Percentiles rank a stretch among this genome's conserved stretches.
Evolutionary conservation across 1,140 invertebrate genomes (phyloP).

Genomic region (Polyergus mexicanus): DNA sequence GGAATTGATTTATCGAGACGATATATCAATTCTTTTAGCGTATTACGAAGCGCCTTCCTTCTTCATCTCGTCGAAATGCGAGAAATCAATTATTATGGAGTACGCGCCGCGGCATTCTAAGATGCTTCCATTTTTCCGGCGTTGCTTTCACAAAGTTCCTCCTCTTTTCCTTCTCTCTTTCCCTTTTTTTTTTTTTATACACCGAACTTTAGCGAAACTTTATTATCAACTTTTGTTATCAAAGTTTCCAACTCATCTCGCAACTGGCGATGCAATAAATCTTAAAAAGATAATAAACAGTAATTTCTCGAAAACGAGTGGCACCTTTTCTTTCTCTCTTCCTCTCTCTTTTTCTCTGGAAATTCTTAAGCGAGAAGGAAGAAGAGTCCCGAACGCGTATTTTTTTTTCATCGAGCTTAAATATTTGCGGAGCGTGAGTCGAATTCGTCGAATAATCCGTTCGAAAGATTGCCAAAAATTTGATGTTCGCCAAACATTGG

Average conservation of each 20-base stretch:
- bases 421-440: constrained; percentile 45
- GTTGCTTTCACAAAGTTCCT: constrained; percentile 31
- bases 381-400: constrained; percentile 1
- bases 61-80: constrained; percentile 2
- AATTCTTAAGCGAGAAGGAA: constrained; percentile 9
- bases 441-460: constrained; percentile 14
- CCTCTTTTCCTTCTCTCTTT: neutral
- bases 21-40: constrained; percentile 61
- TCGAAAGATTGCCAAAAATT: constrained; percentile 40
- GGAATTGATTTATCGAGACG: constrained; percentile 56
- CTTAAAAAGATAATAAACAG: constrained; percentile 63
- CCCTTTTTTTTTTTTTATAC: constrained; percentile 35
- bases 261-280: constrained; percentile 58
- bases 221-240: constrained; percentile 65
- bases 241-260: constrained; percentile 60
- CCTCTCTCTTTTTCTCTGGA: neutral
- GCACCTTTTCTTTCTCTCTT: neutral
- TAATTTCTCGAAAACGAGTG: constrained; percentile 57
- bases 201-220: constrained; percentile 46
- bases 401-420: constrained; percentile 26
- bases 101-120: constrained; percentile 11
- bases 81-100: constrained; percentile 60
- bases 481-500: constrained; percentile 9
- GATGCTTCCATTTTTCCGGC: constrained; percentile 44
- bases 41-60: constrained; percentile 11